Percentiles rank a stretch among this genome's conserved stretches.
Evolutionary conservation across 2,888 invertebrate species (phyloP).

Genomic region (Sarcophaga caerulescens): DNA sequence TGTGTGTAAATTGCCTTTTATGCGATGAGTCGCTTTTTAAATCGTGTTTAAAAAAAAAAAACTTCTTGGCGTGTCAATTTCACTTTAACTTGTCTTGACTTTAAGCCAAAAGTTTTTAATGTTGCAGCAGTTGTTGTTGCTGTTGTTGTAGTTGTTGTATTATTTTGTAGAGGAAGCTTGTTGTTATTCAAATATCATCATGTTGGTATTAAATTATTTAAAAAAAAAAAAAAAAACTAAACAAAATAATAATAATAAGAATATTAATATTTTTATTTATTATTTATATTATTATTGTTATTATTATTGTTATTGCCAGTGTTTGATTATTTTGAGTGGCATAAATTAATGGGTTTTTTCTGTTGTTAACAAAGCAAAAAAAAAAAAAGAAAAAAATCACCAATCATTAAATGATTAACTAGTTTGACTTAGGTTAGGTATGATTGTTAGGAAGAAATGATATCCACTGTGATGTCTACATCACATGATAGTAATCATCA

Average conservation of each 20-base stretch:
- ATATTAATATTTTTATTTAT: too few species aligned
- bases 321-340: slow-evolving; percentile 12
- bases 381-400: neutral
- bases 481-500: too few species aligned
- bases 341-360: slow-evolving; percentile 47
- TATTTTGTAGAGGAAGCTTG: slow-evolving; percentile 42
- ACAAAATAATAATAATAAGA: neutral
- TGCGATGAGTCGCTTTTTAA: neutral
- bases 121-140: neutral
- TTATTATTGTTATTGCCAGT: slow-evolving; percentile 6
- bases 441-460: too few species aligned
- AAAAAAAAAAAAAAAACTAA: slow-evolving; percentile 23
- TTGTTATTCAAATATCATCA: slow-evolving; percentile 39
- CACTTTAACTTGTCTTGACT: slow-evolving; percentile 26
- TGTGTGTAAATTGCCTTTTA: neutral
- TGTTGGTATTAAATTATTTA: slow-evolving; percentile 49
- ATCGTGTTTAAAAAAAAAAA: neutral
- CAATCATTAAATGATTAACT: too few species aligned
- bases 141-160: neutral
- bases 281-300: neutral
- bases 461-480: too few species aligned
- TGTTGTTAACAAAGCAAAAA: neutral
- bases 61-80: slow-evolving; percentile 43
- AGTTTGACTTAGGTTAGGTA: too few species aligned
- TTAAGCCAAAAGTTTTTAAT: slow-evolving; percentile 29